Evolutionary conservation across 2,113 vertebrate genomes (phyloP).

Genomic region (Rana temporaria): DNA sequence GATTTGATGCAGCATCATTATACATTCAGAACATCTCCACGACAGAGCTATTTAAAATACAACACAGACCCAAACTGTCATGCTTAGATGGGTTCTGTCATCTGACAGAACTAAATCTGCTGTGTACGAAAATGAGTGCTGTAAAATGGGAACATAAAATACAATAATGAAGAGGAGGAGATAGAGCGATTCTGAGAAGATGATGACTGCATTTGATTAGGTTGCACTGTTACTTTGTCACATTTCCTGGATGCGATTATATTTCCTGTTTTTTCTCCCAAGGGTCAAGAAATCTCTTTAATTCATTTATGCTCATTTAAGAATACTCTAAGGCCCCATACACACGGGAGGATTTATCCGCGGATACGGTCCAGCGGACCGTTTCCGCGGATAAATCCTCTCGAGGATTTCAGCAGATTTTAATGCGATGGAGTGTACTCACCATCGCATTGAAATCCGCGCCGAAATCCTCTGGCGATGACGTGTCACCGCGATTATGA

Average conservation of each 20-base stretch:
- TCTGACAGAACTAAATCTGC: constrained; percentile 31
- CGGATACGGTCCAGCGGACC: too few relatives aligned
- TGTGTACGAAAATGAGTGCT: constrained; percentile 27
- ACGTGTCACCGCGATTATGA: too few relatives aligned
- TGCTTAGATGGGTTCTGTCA: constrained; percentile 34
- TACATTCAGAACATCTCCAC: constrained; percentile 25
- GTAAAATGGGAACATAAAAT: constrained; percentile 36
- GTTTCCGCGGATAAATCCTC: too few relatives aligned
- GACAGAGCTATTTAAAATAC: constrained; percentile 37
- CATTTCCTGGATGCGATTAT: not conserved
- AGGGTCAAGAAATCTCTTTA: not conserved
- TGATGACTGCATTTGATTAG: constrained; percentile 22
- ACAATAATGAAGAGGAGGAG: constrained; percentile 32
- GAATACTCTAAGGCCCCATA: too few relatives aligned
- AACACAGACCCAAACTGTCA: constrained; percentile 36
- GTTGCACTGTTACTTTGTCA: constrained; percentile 2
- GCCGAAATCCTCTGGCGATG: too few relatives aligned
- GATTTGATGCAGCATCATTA: constrained; percentile 24
- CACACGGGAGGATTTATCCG: too few relatives aligned
- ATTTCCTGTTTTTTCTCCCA: not conserved
- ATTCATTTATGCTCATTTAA: too few relatives aligned
- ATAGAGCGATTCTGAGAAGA: constrained; percentile 7
- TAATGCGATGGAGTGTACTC: too few relatives aligned
- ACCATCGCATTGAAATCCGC: too few relatives aligned
- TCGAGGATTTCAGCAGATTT: too few relatives aligned